Base-by-base conservation (phyloP, 2,113 vertebrate species). In the Otus sunia region DNA sequence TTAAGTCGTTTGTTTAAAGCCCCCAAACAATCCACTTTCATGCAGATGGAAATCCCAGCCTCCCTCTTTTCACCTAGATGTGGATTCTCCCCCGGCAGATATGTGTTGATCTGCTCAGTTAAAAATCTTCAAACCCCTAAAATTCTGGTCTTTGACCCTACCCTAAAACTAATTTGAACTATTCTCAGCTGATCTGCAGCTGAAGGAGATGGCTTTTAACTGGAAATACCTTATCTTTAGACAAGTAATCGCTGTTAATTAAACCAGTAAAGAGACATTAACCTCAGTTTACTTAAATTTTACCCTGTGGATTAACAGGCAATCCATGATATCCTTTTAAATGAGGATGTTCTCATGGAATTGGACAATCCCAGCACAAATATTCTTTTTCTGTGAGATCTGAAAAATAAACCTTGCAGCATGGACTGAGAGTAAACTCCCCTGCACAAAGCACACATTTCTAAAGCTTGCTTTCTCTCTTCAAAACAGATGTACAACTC, bases 121-220 rank as follows among this genome's bases (percentile, higher is more conserved):
- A 60, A 94, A 95, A 94, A 87, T 74, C 91, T 88, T 91, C 86
- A 95, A 89, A 41, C n/a, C 30, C 13, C 32, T 85, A 87, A 69
- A 96, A 85, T 81, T 85, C 72, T 91, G 50, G 37, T 92, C 90
- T 95, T 94, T 96, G 93, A 94, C 94, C 74, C 92, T 96, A 74
- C 50, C 77, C 77, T 94, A 95, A 97, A 95, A 96, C 91, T 92
- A 96, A 96, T 95, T 87, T 86, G 89, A 96, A 82, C 97, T 58
- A 52, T 97, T 97, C 52, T 95, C 95, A 96, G 89, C 45, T 93
- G 87, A 95, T 97, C 81, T 76, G 75, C 39, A 91, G 45, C 83
- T 95, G 76, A 97, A 94, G 90, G 85, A 79, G 37, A 20, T 64
- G 55, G 12, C 90, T 96, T 96, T 97, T 94, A 92, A 86, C 92